Conservation (phyloP, 2,797 vertebrate genomes). For the Spondyliosoma cantharus region DNA sequence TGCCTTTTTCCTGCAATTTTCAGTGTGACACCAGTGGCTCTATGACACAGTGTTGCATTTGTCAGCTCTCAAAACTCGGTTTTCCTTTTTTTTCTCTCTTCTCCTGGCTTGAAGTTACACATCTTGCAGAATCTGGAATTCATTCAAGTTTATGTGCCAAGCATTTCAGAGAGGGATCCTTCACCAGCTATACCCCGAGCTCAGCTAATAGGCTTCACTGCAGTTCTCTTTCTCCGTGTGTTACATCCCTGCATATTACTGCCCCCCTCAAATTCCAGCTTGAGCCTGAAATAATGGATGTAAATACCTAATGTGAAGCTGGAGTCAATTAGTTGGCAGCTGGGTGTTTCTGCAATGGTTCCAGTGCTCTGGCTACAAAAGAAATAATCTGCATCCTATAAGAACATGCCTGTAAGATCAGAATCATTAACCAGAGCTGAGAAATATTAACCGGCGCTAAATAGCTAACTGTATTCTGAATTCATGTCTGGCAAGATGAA, state of each 20-base stretch:
- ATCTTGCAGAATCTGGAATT: constrained; percentile 35
- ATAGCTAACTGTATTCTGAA: background rate
- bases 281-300: constrained; percentile 11
- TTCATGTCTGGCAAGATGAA: background rate
- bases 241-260: constrained; percentile 28
- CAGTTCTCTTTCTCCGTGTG: constrained; percentile 11
- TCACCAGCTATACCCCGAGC: constrained; percentile 11
- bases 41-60: background rate
- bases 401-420: background rate
- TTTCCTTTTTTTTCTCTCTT: background rate
- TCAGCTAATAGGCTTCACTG: constrained; percentile 8
- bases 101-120: constrained; percentile 32
- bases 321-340: background rate
- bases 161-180: constrained; percentile 30
- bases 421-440: background rate
- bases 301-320: constrained; percentile 33
- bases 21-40: constrained; percentile 7
- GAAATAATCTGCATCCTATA: constrained; percentile 7
- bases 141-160: constrained; percentile 25
- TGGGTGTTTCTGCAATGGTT: background rate
- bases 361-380: background rate
- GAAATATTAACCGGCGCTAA: background rate
- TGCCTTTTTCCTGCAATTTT: background rate
- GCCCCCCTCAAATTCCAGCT: background rate
- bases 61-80: constrained; percentile 19